Base-by-base conservation (phyloP, 2,113 vertebrate genomes). In the Sitta europaea region DNA sequence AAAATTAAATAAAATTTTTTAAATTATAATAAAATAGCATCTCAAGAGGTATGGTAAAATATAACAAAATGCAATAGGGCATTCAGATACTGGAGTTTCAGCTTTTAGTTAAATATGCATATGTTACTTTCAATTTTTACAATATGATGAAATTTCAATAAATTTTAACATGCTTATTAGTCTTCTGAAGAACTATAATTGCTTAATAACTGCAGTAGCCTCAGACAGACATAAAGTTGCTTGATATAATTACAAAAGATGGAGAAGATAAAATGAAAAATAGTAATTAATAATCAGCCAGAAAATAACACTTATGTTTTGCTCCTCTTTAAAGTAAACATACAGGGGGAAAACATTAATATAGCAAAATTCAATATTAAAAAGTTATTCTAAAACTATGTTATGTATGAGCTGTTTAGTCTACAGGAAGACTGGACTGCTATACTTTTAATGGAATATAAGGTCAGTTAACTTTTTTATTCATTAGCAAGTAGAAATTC, bases 401-500 rank as follows among this genome's bases (percentile, higher is more conserved):
- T 42, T 43, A 16, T n/a, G 5, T 17, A 40, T n/a, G 36, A 80
- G 10, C 11, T 74, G 6, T 33, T 73, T n/a, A 36, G 21, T 43
- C 31, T 66, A 77, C 72, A 73, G 12, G 7, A n/a, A 45, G 31
- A 19, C n/a, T 81, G 17, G 11, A 48, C 14, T 47, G 27, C 9
- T 71, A n/a, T 8, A 43, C 9, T 87, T 70, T 43, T 67, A 77
- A 75, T 38, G 36, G 48, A 73, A 38, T 55, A 57, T 48, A 63
- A 89, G 31, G 68, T 75, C 72, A 72, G 17, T 16, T 75, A 75
- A 55, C 15, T 36, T 62, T 86, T 91, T 75, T 67, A 72, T 94
- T 80, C n/a, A 81, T 31, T 75, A 57, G 5, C 29, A 76, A 62
- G 28, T 8, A 75, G 51, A 74, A 80, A 68, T 58, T 33, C 58